phyloP scores from a whole-genome alignment of 2,888 invertebrate genomes.

The Dryomyza anilis region DNA sequence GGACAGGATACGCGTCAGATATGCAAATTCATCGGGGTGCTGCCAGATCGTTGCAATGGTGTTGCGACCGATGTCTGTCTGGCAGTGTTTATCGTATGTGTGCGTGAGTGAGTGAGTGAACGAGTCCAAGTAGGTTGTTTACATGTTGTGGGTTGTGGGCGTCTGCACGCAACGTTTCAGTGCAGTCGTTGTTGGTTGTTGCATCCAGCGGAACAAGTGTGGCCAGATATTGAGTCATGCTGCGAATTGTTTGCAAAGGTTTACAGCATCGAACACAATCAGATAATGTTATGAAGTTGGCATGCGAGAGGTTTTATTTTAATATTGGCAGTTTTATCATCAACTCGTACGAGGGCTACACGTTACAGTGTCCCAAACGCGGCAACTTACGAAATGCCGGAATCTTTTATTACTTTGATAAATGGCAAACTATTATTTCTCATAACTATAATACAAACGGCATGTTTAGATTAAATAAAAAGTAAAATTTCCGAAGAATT shows the following conservation, averaged over 20 bases:
- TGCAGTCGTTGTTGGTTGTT: background rate
- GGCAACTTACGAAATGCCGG: too few relatives aligned
- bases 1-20: constrained; percentile 4
- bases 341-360: too few relatives aligned
- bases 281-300: constrained; percentile 10
- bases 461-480: too few relatives aligned
- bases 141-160: constrained; percentile 39
- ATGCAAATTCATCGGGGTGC: constrained; percentile 13
- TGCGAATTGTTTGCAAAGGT: background rate
- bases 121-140: background rate
- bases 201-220: constrained; percentile 1
- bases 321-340: background rate
- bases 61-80: too few relatives aligned
- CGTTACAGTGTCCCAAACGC: too few relatives aligned
- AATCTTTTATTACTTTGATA: too few relatives aligned
- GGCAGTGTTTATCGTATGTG: background rate
- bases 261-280: constrained; percentile 12
- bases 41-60: too few relatives aligned
- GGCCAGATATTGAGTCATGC: constrained; percentile 11
- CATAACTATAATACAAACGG: too few relatives aligned
- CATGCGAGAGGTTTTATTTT: background rate
- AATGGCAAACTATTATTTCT: too few relatives aligned
- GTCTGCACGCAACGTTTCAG: constrained; percentile 33
- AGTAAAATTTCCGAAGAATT: too few relatives aligned
- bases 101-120: background rate